Conservation (phyloP, 2,888 invertebrate genomes). For the Leucozona laternaria region DNA sequence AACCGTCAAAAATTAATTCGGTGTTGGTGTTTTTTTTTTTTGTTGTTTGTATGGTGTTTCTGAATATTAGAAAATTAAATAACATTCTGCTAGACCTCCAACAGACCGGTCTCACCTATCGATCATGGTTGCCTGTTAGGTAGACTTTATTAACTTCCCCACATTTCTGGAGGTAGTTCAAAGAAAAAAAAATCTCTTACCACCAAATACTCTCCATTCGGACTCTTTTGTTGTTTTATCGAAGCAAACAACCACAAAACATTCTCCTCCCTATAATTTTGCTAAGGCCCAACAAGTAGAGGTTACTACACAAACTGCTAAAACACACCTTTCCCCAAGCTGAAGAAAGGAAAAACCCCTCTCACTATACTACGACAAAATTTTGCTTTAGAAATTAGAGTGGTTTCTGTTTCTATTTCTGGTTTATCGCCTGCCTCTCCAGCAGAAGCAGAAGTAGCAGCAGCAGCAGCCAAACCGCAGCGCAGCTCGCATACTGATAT, state of each 20-base stretch:
- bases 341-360: conserved; percentile 23
- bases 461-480: neutral
- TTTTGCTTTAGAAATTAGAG: neutral
- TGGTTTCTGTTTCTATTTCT: too few species aligned
- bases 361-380: neutral
- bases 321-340: conserved; percentile 70
- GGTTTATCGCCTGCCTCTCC: neutral
- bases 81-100: conserved; percentile 44
- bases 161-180: conserved; percentile 73
- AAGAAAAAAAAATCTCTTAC: conserved; percentile 66
- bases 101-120: conserved; percentile 32
- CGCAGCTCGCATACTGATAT: neutral
- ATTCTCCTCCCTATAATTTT: conserved; percentile 55
- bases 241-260: conserved; percentile 8
- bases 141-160: conserved; percentile 75
- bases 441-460: neutral
- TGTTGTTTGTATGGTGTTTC: neutral
- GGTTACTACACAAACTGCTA: neutral
- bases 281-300: neutral
- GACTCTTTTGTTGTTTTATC: conserved; percentile 58
- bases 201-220: conserved; percentile 67
- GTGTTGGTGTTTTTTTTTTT: neutral
- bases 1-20: neutral
- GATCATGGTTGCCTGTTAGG: conserved; percentile 57
- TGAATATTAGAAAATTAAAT: conserved; percentile 10